Conservation (phyloP, 2,113 vertebrate genomes). For the Cricetomys ansorgei region DNA sequence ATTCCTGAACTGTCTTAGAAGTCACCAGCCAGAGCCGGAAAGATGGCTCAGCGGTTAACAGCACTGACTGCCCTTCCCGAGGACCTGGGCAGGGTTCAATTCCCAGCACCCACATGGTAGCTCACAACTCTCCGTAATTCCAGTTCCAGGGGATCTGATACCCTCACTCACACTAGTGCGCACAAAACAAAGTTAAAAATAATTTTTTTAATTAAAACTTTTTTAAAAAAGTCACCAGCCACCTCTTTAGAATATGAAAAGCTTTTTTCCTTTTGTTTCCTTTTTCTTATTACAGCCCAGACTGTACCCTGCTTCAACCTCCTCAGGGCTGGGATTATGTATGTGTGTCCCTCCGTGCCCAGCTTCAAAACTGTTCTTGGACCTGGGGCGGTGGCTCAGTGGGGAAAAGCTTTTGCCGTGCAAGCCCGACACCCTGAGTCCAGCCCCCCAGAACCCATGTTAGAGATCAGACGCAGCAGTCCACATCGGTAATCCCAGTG, state of each 20-base stretch:
- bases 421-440: not conserved
- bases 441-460: not conserved
- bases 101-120: too few relatives aligned
- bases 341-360: too few relatives aligned
- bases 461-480: not conserved
- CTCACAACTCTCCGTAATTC: too few relatives aligned
- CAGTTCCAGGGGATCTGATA: too few relatives aligned
- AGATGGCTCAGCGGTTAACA: too few relatives aligned
- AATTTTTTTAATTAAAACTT: too few relatives aligned
- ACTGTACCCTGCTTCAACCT: not conserved
- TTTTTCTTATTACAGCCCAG: not conserved
- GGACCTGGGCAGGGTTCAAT: too few relatives aligned
- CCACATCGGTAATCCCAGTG: not conserved
- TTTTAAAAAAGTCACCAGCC: not conserved
- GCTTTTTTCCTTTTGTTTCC: not conserved
- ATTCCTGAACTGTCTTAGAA: not conserved
- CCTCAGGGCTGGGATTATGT: not conserved
- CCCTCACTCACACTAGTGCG: too few relatives aligned
- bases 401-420: not conserved
- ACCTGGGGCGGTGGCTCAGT: not conserved
- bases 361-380: not conserved
- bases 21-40: not conserved
- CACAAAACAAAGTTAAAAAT: too few relatives aligned
- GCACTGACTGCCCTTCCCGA: too few relatives aligned
- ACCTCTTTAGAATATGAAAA: not conserved